Conservation (phyloP, 2,797 vertebrate genomes). For the Podarcis siculus region DNA sequence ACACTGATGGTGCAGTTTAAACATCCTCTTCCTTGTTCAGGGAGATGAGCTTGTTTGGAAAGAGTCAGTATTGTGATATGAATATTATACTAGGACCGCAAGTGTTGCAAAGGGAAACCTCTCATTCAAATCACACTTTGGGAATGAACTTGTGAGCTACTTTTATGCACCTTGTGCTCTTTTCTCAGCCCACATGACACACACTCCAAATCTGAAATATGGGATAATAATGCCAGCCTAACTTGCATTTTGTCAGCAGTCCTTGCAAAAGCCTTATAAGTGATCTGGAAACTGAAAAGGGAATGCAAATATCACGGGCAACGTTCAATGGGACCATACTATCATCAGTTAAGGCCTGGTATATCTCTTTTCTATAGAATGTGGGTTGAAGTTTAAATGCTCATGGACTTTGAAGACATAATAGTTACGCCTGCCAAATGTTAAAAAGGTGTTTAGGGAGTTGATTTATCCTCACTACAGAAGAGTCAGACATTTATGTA, state of each 20-base stretch:
- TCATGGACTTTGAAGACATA: neutral
- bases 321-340: neutral
- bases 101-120: neutral
- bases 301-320: neutral
- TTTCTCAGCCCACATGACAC: neutral
- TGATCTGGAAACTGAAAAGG: neutral
- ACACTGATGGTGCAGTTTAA: neutral
- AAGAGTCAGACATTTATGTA: neutral
- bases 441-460: neutral
- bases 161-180: neutral
- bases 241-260: neutral
- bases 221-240: neutral
- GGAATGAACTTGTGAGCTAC: neutral
- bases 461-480: neutral
- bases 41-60: neutral
- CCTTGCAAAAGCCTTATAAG: neutral
- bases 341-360: neutral
- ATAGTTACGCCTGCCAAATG: fast-evolving
- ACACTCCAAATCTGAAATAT: neutral
- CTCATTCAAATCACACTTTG: neutral
- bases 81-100: neutral
- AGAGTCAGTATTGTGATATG: neutral
- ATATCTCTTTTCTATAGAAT: neutral
- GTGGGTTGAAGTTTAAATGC: constrained; percentile 1
- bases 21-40: neutral